Percentiles rank a stretch among this genome's conserved stretches.
phyloP scores from a whole-genome alignment of 2,797 vertebrate species.

The Prionace glauca region DNA sequence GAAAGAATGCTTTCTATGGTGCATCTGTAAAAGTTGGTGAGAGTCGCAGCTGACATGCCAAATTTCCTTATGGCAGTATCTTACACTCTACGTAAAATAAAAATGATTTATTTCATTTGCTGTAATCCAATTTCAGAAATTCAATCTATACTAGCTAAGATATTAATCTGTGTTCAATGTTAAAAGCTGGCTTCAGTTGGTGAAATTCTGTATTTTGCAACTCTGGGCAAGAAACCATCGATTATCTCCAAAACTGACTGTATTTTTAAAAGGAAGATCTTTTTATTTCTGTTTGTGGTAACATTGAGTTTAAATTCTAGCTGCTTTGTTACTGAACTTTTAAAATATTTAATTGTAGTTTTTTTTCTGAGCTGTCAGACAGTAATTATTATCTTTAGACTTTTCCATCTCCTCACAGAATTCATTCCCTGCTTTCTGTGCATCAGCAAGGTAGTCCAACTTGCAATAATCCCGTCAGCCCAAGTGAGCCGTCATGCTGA shows the following conservation, averaged over 20 bases:
- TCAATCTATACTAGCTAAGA: background rate
- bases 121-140: background rate
- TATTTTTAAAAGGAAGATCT: background rate
- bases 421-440: background rate
- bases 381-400: background rate
- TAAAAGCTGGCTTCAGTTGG: background rate
- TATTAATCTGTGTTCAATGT: background rate
- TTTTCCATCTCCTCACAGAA: background rate
- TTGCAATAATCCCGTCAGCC: background rate
- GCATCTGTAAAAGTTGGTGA: no score
- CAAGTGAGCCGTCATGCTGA: background rate
- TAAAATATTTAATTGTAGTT: background rate
- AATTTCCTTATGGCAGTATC: no score
- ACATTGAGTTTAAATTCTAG: background rate
- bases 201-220: background rate
- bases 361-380: background rate
- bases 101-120: background rate
- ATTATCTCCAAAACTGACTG: background rate
- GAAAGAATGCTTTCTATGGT: no score
- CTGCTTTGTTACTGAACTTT: background rate
- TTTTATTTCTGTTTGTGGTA: background rate
- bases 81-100: background rate
- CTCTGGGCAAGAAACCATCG: background rate
- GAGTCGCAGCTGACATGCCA: no score
- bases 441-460: background rate